These are phyloP conservation scores for Drosophila phalerata DNA, from an alignment of 2,888 invertebrate species.

Conservation along the genomic window DNA sequence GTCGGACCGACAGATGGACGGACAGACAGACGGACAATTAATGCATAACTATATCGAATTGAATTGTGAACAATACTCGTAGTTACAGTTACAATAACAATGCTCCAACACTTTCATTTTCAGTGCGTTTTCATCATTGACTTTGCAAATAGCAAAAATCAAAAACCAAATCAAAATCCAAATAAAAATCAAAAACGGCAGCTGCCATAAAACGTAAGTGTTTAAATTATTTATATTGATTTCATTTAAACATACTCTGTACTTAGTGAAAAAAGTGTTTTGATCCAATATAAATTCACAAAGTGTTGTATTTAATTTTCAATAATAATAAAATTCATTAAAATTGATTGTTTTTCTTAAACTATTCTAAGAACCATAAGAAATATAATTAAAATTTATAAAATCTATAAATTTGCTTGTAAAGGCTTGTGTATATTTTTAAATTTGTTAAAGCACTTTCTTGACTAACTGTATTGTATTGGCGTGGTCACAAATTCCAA, in stretches of 20 bases:
- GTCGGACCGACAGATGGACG: too few species aligned
- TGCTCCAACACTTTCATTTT: constrained; percentile 75
- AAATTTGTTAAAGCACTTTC: too few species aligned
- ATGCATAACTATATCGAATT: constrained; percentile 74
- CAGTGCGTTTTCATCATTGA: constrained; percentile 55
- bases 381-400: too few species aligned
- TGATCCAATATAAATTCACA: too few species aligned
- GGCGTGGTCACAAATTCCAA: constrained; percentile 40
- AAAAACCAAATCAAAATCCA: constrained; percentile 32
- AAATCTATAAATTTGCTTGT: too few species aligned
- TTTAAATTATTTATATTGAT: constrained; percentile 45
- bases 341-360: too few species aligned
- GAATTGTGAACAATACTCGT: constrained; percentile 57
- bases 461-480: constrained; percentile 1
- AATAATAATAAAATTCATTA: too few species aligned
- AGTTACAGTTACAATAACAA: constrained; percentile 40
- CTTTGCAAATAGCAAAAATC: constrained; percentile 39
- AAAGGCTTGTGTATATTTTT: too few species aligned
- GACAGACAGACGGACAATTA: constrained; percentile 26
- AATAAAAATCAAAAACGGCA: constrained; percentile 23
- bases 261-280: not conserved
- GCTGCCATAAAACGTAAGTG: constrained; percentile 43
- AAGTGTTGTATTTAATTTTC: too few species aligned
- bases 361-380: too few species aligned
- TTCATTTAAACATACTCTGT: constrained; percentile 29